Conservation (phyloP, 2,113 vertebrate species). For the Daubentonia madagascariensis region DNA sequence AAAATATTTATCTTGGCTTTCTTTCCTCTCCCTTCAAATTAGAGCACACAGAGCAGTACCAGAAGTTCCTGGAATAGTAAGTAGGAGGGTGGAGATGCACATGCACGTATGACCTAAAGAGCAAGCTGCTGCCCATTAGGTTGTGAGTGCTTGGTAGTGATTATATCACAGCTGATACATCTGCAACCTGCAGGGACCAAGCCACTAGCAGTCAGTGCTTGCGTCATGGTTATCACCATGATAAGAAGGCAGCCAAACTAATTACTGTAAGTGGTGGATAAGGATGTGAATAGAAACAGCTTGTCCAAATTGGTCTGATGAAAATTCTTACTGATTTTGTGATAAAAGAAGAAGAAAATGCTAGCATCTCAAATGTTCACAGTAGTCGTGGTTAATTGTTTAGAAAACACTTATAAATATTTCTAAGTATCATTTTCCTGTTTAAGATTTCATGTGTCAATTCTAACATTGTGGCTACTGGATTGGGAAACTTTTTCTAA, state of each 20-base stretch:
- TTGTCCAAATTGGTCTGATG: slow-evolving; percentile 40
- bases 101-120: neutral
- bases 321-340: slow-evolving; percentile 39
- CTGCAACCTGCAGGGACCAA: slow-evolving; percentile 30
- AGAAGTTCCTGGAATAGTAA: neutral
- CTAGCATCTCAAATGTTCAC: neutral
- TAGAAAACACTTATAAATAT: slow-evolving; percentile 15
- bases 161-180: slow-evolving; percentile 50
- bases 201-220: neutral
- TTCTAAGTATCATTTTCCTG: neutral
- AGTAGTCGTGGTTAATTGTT: neutral
- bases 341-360: slow-evolving; percentile 16
- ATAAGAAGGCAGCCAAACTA: slow-evolving; percentile 47
- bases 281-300: neutral
- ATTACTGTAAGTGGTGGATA: slow-evolving; percentile 42
- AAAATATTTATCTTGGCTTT: neutral
- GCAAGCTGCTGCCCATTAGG: slow-evolving; percentile 26
- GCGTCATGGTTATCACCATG: slow-evolving; percentile 46
- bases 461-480: slow-evolving; percentile 2
- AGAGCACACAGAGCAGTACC: neutral
- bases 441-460: neutral
- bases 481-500: neutral
- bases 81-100: neutral
- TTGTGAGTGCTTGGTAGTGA: slow-evolving; percentile 38
- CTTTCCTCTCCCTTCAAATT: neutral